Conservation (phyloP, 2,113 vertebrate genomes). For the Nibea albiflora region DNA sequence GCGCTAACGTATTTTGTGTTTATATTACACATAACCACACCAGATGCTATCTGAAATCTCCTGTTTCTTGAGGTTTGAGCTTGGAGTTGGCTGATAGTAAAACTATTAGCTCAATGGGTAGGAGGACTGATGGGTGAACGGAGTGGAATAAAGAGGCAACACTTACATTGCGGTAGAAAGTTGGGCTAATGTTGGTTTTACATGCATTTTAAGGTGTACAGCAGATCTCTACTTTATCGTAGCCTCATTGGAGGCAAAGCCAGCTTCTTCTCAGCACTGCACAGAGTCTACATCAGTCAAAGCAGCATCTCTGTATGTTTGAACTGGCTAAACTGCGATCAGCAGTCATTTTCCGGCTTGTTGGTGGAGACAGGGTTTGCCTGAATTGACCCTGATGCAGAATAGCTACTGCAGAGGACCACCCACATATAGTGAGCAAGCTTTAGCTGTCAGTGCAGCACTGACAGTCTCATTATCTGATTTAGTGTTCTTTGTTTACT, state of each 20-base stretch:
- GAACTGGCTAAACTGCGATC: slow-evolving; percentile 51
- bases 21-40: too few relatives aligned
- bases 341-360: slow-evolving; percentile 43
- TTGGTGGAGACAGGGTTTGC: slow-evolving; percentile 8
- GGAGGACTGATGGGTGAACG: too few relatives aligned
- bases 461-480: not conserved
- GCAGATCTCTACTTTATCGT: slow-evolving; percentile 21
- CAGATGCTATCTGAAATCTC: too few relatives aligned
- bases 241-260: slow-evolving; percentile 14
- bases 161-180: too few relatives aligned
- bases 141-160: not conserved
- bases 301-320: slow-evolving; percentile 23
- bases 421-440: slow-evolving; percentile 24
- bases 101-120: too few relatives aligned
- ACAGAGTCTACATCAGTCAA: slow-evolving; percentile 43
- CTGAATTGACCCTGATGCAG: slow-evolving; percentile 57
- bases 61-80: too few relatives aligned
- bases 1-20: too few relatives aligned
- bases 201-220: not conserved
- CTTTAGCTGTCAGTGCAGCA: slow-evolving; percentile 22
- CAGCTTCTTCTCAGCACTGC: slow-evolving; percentile 28
- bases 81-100: too few relatives aligned
- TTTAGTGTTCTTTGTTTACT: not conserved
- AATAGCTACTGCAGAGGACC: slow-evolving; percentile 36
- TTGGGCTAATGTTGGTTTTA: too few relatives aligned